These are phyloP conservation scores for Aphidoletes aphidimyza DNA, from an alignment of 2,888 invertebrate species.

Conservation along the genomic window DNA sequence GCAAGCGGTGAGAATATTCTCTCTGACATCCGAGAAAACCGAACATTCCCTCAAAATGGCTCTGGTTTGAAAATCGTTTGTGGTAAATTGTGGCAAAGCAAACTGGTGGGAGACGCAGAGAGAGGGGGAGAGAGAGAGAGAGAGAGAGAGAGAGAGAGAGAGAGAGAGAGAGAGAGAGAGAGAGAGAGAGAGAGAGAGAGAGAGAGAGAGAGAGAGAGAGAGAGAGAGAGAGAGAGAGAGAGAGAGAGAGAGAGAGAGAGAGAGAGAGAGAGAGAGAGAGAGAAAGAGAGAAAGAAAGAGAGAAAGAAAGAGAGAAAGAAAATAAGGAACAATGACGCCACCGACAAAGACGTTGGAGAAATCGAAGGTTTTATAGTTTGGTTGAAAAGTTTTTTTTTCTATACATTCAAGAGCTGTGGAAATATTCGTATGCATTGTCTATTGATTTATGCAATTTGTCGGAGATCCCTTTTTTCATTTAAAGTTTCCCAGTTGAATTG, in stretches of 20 bases:
- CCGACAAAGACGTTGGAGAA: not conserved
- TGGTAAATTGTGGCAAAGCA: not conserved
- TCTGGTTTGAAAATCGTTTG: not conserved
- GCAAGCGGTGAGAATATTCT: not conserved
- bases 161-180: not conserved
- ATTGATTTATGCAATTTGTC: conserved; percentile 37
- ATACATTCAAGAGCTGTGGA: not conserved
- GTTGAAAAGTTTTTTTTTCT: conserved; percentile 51
- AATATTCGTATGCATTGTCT: conserved; percentile 41
- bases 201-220: not conserved
- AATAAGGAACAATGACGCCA: not conserved
- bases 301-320: not conserved
- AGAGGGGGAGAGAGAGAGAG: not conserved
- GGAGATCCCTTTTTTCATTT: conserved; percentile 23
- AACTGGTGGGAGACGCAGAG: too few species aligned
- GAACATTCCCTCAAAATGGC: not conserved
- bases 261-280: not conserved
- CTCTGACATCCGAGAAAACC: not conserved
- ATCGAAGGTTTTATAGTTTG: conserved; percentile 24
- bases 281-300: not conserved
- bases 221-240: not conserved
- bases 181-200: not conserved
- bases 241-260: not conserved
- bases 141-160: not conserved
- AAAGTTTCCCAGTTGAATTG: not conserved